Conservation (phyloP, 2,113 vertebrate genomes). For the Camelus dromedarius region DNA sequence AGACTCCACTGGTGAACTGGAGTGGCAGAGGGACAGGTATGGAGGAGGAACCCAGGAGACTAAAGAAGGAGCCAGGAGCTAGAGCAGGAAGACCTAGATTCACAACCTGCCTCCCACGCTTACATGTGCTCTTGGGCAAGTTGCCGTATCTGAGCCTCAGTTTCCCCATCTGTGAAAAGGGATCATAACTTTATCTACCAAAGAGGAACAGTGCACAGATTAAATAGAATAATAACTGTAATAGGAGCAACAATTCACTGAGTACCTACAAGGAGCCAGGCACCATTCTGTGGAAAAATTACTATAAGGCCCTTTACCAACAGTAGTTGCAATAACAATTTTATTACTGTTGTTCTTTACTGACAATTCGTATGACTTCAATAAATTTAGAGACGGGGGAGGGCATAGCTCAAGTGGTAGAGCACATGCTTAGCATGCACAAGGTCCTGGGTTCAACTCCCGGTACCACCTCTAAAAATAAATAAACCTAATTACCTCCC, state of each 20-base stretch:
- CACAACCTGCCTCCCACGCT: too few relatives aligned
- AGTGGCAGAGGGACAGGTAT: background rate
- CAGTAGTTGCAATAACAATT: background rate
- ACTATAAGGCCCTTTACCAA: background rate
- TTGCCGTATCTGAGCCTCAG: background rate
- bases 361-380: background rate
- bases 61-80: background rate
- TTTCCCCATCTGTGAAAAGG: background rate
- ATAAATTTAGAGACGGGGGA: background rate
- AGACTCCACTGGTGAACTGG: background rate
- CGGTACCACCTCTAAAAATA: too few relatives aligned
- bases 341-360: background rate
- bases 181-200: background rate
- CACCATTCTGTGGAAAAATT: background rate
- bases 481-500: too few relatives aligned
- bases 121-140: rapidly evolving
- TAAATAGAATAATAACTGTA: background rate
- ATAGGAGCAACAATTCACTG: background rate
- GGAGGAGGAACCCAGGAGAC: background rate
- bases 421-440: too few relatives aligned
- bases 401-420: too few relatives aligned
- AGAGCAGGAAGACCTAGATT: background rate
- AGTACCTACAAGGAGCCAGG: background rate
- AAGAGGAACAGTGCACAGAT: background rate
- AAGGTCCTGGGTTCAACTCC: too few relatives aligned